Evolutionary conservation across 2,888 invertebrate species (phyloP).

Genomic region (Ochropacha duplaris): DNA sequence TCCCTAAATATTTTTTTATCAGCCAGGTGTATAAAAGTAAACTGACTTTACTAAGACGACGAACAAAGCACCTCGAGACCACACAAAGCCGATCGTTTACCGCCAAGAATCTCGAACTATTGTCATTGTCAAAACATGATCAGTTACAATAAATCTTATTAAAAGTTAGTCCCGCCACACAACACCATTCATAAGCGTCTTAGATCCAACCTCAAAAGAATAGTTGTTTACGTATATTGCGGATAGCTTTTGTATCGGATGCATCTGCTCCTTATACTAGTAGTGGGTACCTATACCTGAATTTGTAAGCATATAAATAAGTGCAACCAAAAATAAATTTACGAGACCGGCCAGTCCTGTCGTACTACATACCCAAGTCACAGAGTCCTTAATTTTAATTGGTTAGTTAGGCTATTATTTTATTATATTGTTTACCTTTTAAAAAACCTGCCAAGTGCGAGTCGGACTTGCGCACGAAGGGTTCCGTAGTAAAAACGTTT

Average conservation of each 20-base stretch:
- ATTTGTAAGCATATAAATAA: conserved; percentile 15
- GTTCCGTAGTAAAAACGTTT: too few relatives aligned
- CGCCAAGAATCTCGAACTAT: conserved; percentile 63
- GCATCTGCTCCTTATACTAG: conserved; percentile 68
- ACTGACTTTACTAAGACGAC: conserved; percentile 56
- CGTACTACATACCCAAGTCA: too few relatives aligned
- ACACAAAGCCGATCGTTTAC: conserved; percentile 73
- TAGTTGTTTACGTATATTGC: conserved; percentile 67
- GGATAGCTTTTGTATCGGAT: conserved; percentile 57
- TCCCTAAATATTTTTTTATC: conserved; percentile 19
- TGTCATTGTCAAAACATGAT: conserved; percentile 82
- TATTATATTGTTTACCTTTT: too few relatives aligned
- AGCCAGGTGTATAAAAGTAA: conserved; percentile 63
- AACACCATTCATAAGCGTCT: conserved; percentile 62
- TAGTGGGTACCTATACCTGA: too few relatives aligned
- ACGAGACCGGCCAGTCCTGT: not conserved
- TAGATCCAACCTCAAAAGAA: conserved; percentile 65
- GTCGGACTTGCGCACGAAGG: too few relatives aligned
- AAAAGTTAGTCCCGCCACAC: conserved; percentile 65
- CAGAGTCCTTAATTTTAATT: too few relatives aligned
- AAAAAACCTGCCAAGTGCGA: too few relatives aligned
- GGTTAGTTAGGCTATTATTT: too few relatives aligned
- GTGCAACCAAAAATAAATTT: conserved; percentile 1
- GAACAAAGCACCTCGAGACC: conserved; percentile 62
- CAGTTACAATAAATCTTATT: conserved; percentile 83